Evolutionary conservation across 2,888 invertebrate species (phyloP).

Genomic region (Pachymerium ferrugineum): DNA sequence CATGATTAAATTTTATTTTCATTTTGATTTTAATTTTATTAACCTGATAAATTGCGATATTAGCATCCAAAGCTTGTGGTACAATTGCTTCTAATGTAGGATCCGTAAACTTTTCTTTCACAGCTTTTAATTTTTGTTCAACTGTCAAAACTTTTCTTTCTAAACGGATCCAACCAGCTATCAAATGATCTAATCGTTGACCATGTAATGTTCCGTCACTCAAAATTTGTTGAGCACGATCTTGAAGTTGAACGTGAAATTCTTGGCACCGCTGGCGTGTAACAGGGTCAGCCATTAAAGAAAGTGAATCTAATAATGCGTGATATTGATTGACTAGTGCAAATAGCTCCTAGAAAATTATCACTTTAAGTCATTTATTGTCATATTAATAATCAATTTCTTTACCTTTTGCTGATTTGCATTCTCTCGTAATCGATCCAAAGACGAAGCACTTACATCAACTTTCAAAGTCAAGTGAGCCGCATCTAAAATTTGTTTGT

Average conservation of each 20-base stretch:
- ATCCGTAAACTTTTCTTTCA: not conserved
- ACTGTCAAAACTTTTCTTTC: constrained; percentile 28
- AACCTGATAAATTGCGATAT: constrained; percentile 9
- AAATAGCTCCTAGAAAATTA: constrained; percentile 34
- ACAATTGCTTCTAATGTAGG: not conserved
- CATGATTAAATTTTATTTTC: constrained; percentile 23
- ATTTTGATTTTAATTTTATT: not conserved
- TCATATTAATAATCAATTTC: not conserved
- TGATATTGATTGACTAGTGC: constrained; percentile 36
- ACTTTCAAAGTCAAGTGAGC: constrained; percentile 57
- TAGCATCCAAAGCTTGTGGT: not conserved
- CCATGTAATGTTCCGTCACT: constrained; percentile 62
- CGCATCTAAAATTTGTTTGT: constrained; percentile 74
- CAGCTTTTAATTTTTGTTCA: not conserved
- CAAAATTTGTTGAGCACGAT: constrained; percentile 66
- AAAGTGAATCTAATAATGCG: constrained; percentile 34
- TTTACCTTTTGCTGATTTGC: constrained; percentile 30
- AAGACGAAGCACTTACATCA: not conserved
- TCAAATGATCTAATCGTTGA: constrained; percentile 33
- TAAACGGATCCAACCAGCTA: constrained; percentile 9
- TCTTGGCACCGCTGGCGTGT: constrained; percentile 65
- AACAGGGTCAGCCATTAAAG: constrained; percentile 57
- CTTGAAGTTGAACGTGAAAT: constrained; percentile 69
- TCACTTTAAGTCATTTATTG: not conserved
- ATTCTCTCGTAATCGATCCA: not conserved